Conservation (phyloP, 1,140 invertebrate genomes). For the Aphis craccivora region DNA sequence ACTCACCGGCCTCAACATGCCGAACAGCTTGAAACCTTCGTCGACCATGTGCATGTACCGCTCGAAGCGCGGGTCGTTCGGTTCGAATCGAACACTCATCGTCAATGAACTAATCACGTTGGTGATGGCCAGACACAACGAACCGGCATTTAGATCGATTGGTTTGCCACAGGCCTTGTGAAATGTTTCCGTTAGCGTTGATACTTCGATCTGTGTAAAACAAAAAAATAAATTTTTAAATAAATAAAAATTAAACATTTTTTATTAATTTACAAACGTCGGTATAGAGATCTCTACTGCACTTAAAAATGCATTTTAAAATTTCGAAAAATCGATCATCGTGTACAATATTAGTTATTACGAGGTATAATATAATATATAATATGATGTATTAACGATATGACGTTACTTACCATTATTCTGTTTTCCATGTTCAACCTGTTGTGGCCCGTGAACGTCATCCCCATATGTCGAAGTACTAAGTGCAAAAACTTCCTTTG, state of each 20-base stretch:
- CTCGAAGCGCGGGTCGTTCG: constrained; percentile 77
- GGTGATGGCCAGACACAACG: constrained; percentile 81
- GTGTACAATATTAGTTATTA: background rate
- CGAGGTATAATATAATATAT: background rate
- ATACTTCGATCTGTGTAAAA: constrained; percentile 75
- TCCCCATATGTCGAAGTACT: constrained; percentile 87
- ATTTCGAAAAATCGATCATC: background rate
- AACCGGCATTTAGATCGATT: constrained; percentile 72
- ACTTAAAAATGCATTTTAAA: no score
- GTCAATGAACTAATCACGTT: constrained; percentile 92
- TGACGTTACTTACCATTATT: constrained; percentile 76
- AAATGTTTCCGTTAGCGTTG: constrained; percentile 74
- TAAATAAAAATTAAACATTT: background rate
- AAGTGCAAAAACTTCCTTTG: constrained; percentile 90
- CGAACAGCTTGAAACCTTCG: constrained; percentile 87
- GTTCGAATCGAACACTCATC: constrained; percentile 85
- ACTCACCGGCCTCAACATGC: constrained; percentile 71
- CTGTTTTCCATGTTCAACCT: constrained; percentile 83
- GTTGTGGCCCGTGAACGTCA: constrained; percentile 78
- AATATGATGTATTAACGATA: background rate
- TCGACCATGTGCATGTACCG: constrained; percentile 84
- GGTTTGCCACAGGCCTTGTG: constrained; percentile 66
- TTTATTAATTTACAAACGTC: background rate
- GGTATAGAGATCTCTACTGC: background rate
- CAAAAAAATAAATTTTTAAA: background rate